Conservation (phyloP, 35 echinoderm and acorn worm species). For the Heliocidaris tuberculata region DNA sequence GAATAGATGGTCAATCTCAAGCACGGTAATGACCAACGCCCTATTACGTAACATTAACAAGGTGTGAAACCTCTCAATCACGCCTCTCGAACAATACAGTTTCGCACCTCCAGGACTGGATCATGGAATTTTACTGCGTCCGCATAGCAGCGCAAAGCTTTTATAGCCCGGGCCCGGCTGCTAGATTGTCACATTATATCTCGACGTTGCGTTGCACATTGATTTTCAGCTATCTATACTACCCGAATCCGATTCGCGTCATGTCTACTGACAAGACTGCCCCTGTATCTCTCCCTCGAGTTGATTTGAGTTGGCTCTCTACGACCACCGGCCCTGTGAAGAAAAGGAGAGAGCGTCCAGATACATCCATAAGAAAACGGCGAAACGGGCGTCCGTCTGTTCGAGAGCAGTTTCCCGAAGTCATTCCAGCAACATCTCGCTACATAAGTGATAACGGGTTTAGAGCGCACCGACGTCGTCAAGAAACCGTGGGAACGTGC, state of each 20-base stretch:
- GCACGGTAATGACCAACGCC: too few species aligned
- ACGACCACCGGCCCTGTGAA: neutral
- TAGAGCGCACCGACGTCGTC: neutral
- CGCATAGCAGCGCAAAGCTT: too few species aligned
- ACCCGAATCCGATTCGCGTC: neutral
- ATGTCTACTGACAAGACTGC: neutral
- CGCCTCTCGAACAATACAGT: too few species aligned
- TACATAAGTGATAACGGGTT: neutral
- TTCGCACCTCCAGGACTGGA: too few species aligned
- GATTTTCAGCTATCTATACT: too few species aligned
- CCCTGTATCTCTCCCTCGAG: neutral
- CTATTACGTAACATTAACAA: too few species aligned
- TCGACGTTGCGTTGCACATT: too few species aligned
- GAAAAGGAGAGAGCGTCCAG: neutral
- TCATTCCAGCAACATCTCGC: neutral
- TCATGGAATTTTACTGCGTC: too few species aligned
- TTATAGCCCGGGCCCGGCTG: too few species aligned
- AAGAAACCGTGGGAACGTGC: neutral
- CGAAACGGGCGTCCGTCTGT: neutral
- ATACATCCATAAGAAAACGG: neutral
- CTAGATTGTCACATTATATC: too few species aligned
- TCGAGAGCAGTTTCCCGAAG: neutral
- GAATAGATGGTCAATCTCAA: too few species aligned
- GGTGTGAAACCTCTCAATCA: too few species aligned
- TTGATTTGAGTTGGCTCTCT: slow-evolving; percentile 9